A percentile compares a stretch with the other conserved stretches of the same genome.
Conservation (phyloP, 2,888 invertebrate species). For the Cosmorhoe ocellata region DNA sequence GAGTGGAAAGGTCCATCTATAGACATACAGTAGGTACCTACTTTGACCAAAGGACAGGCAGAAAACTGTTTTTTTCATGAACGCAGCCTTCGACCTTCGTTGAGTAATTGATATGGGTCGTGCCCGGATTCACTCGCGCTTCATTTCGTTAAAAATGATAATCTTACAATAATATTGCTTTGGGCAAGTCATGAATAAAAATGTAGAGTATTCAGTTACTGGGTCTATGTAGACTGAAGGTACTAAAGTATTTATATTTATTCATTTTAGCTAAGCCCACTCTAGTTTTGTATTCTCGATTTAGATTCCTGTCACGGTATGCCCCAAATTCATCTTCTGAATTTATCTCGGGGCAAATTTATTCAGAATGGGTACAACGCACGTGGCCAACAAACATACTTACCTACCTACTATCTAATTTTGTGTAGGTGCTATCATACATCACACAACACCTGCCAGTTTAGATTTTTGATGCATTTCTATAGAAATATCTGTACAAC, state of each 20-base stretch:
- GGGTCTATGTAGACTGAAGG: no score
- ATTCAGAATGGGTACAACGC: slow-evolving; percentile 36
- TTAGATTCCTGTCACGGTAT: slow-evolving; percentile 40
- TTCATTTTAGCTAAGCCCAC: neutral
- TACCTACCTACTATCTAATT: slow-evolving; percentile 4
- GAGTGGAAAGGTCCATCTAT: no score
- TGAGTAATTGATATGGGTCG: slow-evolving; percentile 34
- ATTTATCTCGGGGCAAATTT: slow-evolving; percentile 36
- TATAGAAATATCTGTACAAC: no score
- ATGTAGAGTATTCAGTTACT: no score
- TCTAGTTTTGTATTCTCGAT: slow-evolving; percentile 16
- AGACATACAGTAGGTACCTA: no score
- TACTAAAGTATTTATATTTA: no score
- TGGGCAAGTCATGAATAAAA: no score
- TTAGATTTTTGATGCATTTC: no score
- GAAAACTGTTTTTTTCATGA: neutral
- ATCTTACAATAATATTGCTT: slow-evolving; percentile 25
- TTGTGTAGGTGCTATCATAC: neutral
- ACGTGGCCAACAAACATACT: slow-evolving; percentile 7
- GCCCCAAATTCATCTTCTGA: slow-evolving; percentile 42
- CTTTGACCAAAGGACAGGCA: neutral
- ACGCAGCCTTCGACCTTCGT: slow-evolving; percentile 27
- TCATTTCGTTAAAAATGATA: slow-evolving; percentile 29
- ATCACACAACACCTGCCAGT: no score
- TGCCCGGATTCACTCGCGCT: slow-evolving; percentile 18